These are phyloP conservation scores for Fulmarus glacialis DNA, from an alignment of 2,113 vertebrate genomes.

Conservation along the genomic window DNA sequence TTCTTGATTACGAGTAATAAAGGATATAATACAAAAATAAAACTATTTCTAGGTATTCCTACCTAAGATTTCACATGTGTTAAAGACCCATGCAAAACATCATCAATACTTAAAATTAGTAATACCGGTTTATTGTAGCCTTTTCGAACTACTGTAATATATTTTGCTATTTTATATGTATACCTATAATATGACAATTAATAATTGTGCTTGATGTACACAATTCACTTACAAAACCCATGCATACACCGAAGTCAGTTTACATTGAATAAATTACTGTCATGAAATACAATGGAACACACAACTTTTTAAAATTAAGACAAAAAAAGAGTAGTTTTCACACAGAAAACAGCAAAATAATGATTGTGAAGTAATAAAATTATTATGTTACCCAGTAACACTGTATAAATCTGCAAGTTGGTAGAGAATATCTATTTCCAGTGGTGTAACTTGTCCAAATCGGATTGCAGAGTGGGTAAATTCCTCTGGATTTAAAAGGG, in stretches of 20 bases:
- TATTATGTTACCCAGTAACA: conserved; percentile 87
- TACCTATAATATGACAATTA: not conserved
- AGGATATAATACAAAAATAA: not conserved
- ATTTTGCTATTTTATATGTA: not conserved
- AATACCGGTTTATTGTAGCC: not conserved
- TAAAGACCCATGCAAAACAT: not conserved
- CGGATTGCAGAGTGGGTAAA: conserved; percentile 94
- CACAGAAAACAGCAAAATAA: not conserved
- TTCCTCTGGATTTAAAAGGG: conserved; percentile 83
- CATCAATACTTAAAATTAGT: not conserved
- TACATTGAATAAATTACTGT: not conserved
- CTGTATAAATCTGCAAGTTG: conserved; percentile 89
- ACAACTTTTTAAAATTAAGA: not conserved
- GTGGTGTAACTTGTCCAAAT: conserved; percentile 94
- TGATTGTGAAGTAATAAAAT: not conserved
- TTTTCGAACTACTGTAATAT: not conserved
- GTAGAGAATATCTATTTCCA: conserved; percentile 94
- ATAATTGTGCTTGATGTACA: not conserved
- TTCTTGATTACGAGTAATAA: not conserved
- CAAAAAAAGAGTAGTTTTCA: not conserved
- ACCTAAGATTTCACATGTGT: not conserved
- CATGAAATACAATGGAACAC: not conserved
- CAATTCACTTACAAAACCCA: not conserved
- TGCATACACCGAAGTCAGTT: not conserved
- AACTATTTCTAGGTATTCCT: not conserved